Evolutionary conservation across 2,888 invertebrate genomes (phyloP).

Genomic region (Drosophila subsilvestris): DNA sequence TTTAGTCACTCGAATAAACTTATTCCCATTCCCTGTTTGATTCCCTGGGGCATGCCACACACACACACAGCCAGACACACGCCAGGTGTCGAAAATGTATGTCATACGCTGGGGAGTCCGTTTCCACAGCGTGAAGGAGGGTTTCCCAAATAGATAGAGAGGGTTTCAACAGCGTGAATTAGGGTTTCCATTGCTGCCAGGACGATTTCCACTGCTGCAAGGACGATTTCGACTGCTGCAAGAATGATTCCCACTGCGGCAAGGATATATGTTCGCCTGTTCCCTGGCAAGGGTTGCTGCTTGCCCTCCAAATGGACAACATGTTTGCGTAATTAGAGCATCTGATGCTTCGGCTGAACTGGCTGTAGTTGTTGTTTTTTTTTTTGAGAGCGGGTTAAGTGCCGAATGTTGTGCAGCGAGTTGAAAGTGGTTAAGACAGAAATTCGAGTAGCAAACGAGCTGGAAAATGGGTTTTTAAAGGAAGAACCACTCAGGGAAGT

Average conservation of each 20-base stretch:
- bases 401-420: constrained; percentile 45
- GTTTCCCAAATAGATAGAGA: too few species aligned
- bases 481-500: background rate
- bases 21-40: constrained; percentile 23
- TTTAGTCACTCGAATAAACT: constrained; percentile 30
- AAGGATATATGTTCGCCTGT: constrained; percentile 7
- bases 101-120: background rate
- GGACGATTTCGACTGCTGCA: constrained; percentile 31
- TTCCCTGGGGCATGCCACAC: constrained; percentile 53
- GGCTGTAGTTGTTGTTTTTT: constrained; percentile 2
- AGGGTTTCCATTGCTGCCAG: constrained; percentile 30
- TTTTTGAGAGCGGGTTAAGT: constrained; percentile 55
- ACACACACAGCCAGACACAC: constrained; percentile 42
- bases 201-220: constrained; percentile 49
- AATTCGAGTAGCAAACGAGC: constrained; percentile 1
- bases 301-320: constrained; percentile 43
- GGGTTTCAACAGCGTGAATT: too few species aligned
- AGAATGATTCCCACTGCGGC: constrained; percentile 51
- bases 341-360: constrained; percentile 10
- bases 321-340: constrained; percentile 66
- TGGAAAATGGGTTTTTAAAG: constrained; percentile 7
- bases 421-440: constrained; percentile 17
- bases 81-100: constrained; percentile 70
- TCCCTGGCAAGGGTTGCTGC: constrained; percentile 45
- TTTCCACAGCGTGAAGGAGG: background rate